Evolutionary conservation across 2,113 vertebrate genomes (phyloP).

Genomic region (Engraulis encrasicolus): DNA sequence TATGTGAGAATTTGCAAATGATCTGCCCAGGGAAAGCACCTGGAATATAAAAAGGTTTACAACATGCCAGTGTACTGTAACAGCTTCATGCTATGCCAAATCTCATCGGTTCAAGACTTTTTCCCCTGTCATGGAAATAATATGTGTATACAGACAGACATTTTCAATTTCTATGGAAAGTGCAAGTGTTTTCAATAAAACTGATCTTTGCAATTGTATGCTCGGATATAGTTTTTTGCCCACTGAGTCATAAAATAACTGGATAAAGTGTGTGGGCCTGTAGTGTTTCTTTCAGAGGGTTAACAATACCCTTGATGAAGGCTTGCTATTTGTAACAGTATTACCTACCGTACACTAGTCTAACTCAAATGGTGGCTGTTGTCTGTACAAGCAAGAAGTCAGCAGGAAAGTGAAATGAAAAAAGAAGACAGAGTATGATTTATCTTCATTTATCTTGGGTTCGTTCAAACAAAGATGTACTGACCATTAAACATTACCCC

Average conservation of each 20-base stretch:
- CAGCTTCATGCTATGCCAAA: not conserved
- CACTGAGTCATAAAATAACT: not conserved
- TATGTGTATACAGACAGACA: not conserved
- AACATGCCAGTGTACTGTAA: not conserved
- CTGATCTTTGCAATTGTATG: not conserved
- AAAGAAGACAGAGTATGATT: too few species aligned
- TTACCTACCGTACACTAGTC: too few species aligned
- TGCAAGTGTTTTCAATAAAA: conserved; percentile 1
- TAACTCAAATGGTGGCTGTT: too few species aligned
- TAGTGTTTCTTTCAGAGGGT: too few species aligned
- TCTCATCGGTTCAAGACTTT: not conserved
- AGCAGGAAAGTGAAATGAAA: too few species aligned
- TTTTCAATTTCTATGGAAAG: not conserved
- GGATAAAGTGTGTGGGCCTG: not conserved
- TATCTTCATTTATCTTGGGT: too few species aligned
- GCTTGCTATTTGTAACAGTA: too few species aligned
- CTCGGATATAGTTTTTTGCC: too few species aligned
- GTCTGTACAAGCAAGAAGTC: too few species aligned
- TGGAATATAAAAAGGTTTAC: not conserved
- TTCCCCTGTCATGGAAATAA: not conserved
- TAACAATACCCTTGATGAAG: too few species aligned
- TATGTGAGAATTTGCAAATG: not conserved
- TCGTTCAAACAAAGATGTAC: not conserved
- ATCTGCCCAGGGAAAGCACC: not conserved
- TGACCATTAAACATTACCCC: not conserved